These are phyloP conservation scores for Psilopogon haemacephalus DNA, from an alignment of 2,113 vertebrate genomes.

Conservation along the genomic window DNA sequence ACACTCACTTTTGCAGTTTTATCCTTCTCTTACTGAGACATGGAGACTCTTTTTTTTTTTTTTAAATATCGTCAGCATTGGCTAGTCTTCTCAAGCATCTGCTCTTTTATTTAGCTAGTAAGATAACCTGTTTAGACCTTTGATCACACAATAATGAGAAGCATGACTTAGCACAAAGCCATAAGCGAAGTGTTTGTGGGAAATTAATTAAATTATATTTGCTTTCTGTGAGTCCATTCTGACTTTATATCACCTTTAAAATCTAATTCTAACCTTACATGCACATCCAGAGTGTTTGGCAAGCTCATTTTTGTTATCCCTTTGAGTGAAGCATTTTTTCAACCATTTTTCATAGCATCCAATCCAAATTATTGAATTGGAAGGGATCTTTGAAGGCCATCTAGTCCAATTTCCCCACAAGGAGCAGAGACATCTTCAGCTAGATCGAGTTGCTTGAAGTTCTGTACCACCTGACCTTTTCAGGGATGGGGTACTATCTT, in stretches of 20 bases:
- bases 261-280: neutral
- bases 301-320: neutral
- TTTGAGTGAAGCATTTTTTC: too few relatives aligned
- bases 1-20: neutral
- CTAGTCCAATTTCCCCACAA: neutral
- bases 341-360: too few relatives aligned
- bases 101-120: neutral
- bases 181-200: neutral
- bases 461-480: neutral
- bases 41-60: neutral
- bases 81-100: neutral
- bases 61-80: neutral
- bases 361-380: neutral
- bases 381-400: neutral
- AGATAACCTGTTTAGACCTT: neutral
- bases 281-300: neutral
- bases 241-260: neutral
- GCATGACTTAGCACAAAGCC: neutral
- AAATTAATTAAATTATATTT: neutral
- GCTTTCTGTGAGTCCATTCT: neutral
- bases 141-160: neutral
- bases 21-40: neutral
- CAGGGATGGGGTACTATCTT: neutral
- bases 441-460: neutral
- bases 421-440: neutral